Percentiles rank a stretch among this genome's conserved stretches.
Conservation (phyloP, 2,113 vertebrate species). For the Ellobius talpinus region DNA sequence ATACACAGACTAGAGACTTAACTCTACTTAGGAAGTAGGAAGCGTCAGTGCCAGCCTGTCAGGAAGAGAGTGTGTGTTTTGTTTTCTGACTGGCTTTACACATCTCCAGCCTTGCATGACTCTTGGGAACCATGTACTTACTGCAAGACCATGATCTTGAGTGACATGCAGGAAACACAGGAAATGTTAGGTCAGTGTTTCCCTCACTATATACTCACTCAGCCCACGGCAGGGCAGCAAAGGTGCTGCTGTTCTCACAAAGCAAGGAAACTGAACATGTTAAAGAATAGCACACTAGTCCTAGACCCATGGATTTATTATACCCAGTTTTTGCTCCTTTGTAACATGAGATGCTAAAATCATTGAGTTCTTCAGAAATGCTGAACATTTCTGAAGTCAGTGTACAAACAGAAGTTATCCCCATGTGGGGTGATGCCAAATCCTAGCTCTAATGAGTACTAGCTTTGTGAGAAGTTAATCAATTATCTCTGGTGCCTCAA, state of each 20-base stretch:
- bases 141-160: neutral
- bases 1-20: neutral
- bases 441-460: neutral
- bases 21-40: neutral
- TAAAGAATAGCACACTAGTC: too few relatives aligned
- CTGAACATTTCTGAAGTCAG: too few relatives aligned
- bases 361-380: neutral
- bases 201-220: neutral
- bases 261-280: neutral
- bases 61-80: neutral
- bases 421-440: neutral
- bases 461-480: neutral
- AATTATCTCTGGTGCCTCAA: neutral
- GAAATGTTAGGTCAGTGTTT: constrained; percentile 3
- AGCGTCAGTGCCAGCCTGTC: neutral
- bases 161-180: constrained; percentile 4
- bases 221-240: neutral
- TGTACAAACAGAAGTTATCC: neutral
- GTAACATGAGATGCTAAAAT: neutral
- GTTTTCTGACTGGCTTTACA: neutral
- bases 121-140: neutral
- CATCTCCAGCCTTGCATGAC: neutral
- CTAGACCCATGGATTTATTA: neutral
- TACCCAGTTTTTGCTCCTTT: neutral
- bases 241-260: neutral